A percentile compares a stretch with the other conserved stretches of the same genome.
These are phyloP conservation scores for Tetragonisca angustula DNA, from an alignment of 2,888 invertebrate species.

Conservation along the genomic window DNA sequence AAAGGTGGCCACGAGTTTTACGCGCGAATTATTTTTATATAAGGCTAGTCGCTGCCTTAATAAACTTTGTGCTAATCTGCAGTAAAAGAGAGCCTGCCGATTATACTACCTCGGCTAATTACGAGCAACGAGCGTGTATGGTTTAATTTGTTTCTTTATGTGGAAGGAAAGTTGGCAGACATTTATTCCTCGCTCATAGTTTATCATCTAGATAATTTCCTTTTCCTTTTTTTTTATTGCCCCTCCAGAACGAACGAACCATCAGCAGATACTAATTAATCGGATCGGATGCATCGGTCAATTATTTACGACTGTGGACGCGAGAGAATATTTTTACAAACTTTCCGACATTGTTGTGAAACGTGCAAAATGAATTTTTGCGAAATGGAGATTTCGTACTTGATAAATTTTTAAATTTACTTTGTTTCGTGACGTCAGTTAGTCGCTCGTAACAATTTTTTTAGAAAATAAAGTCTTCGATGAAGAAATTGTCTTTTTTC, in stretches of 20 bases:
- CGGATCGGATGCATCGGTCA: background rate
- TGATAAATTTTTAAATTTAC: no score
- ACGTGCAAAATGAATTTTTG: no score
- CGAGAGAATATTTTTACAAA: background rate
- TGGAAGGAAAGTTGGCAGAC: constrained; percentile 6
- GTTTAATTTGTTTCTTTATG: constrained; percentile 26
- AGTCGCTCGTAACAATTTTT: no score
- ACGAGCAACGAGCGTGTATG: constrained; percentile 32
- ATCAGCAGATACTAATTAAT: background rate
- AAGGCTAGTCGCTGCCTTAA: constrained; percentile 20
- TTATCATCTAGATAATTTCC: no score
- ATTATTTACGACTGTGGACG: background rate
- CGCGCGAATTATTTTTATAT: constrained; percentile 23
- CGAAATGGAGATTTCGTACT: no score
- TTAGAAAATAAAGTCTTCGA: no score
- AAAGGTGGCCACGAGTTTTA: constrained; percentile 22
- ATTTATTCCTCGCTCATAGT: background rate
- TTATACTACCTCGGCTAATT: constrained; percentile 44
- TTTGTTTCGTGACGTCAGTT: no score
- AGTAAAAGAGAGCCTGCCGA: constrained; percentile 22
- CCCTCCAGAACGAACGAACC: background rate
- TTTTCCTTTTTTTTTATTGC: background rate
- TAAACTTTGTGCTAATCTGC: constrained; percentile 43
- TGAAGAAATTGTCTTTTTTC: no score
- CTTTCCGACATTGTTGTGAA: background rate